These are phyloP conservation scores for Zoanthus solanderi DNA, from an alignment of 92 coral and sea anemone species.

Conservation along the genomic window DNA sequence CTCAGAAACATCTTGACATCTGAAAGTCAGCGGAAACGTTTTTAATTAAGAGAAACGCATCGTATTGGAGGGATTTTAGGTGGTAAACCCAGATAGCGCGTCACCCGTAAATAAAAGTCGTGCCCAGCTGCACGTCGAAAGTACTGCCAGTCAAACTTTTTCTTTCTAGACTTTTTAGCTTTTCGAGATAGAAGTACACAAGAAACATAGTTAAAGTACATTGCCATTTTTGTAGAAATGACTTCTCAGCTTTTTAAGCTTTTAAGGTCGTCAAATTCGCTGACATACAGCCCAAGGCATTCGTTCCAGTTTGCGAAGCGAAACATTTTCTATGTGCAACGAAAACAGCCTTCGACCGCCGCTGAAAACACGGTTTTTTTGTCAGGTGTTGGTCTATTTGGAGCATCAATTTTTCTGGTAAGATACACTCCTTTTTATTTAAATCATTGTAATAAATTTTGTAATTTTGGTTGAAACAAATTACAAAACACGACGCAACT, in stretches of 20 bases:
- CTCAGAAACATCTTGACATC: background rate
- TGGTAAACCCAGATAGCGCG: background rate
- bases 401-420: slow-evolving; percentile 59
- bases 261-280: background rate
- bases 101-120: slow-evolving; percentile 21
- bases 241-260: slow-evolving; percentile 8
- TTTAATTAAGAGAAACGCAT: background rate
- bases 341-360: slow-evolving; percentile 63
- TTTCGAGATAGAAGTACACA: background rate
- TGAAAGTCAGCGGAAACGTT: background rate
- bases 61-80: slow-evolving; percentile 16
- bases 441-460: background rate
- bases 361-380: slow-evolving; percentile 60
- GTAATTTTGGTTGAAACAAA: background rate
- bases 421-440: background rate
- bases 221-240: background rate
- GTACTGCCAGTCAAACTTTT: background rate
- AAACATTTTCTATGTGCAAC: slow-evolving; percentile 59
- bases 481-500: background rate
- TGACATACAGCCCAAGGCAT: background rate
- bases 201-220: background rate
- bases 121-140: slow-evolving; percentile 30
- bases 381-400: slow-evolving; percentile 61
- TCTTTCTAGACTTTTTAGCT: background rate
- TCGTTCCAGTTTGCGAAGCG: slow-evolving; percentile 46